phyloP scores from a whole-genome alignment of 2,113 vertebrate species.

The Redunca redunca region DNA sequence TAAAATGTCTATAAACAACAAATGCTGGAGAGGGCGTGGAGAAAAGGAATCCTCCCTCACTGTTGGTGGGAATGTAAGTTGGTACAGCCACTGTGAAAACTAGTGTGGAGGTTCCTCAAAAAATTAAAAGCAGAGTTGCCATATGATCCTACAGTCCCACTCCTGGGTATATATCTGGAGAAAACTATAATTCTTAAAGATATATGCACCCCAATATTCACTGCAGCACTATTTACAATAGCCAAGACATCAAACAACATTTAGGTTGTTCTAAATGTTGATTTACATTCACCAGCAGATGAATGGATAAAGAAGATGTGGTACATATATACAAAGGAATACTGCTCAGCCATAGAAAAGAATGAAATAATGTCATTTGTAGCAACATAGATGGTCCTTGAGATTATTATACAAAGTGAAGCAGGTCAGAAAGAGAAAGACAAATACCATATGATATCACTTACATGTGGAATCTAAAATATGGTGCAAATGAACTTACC shows the following conservation, averaged over 20 bases:
- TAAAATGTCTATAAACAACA: background rate
- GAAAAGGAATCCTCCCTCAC: background rate
- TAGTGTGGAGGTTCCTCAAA: background rate
- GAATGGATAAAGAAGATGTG: background rate
- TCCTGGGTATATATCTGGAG: background rate
- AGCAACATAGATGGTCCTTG: background rate
- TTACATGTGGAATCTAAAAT: background rate
- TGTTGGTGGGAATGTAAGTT: background rate
- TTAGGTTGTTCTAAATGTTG: background rate
- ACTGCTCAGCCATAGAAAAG: background rate
- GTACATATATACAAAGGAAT: background rate
- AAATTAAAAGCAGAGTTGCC: background rate
- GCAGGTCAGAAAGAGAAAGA: background rate
- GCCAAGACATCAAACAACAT: background rate
- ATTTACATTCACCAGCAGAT: background rate
- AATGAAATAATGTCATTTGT: background rate
- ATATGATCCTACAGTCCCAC: background rate
- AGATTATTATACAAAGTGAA: background rate
- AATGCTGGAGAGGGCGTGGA: background rate
- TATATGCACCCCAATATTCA: background rate
- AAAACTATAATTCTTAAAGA: background rate
- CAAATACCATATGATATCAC: background rate
- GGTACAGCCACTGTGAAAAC: background rate
- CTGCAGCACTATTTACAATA: background rate
- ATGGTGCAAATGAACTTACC: background rate